Conservation (phyloP, 2,113 vertebrate genomes). For the rat (Rattus norvegicus) region GRCr8 NC_086019.1:134666501-134667000, state of each 20-base stretch:
- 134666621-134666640: not conserved
- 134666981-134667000: not conserved
- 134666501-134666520: constrained; percentile 2
- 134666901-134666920: not conserved
- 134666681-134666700: not conserved
- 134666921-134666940: not conserved
- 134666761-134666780: not conserved
- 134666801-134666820: not conserved
- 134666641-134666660: not conserved
- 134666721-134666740: not conserved
- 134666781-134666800: not conserved
- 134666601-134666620: not conserved
- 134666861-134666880: not conserved
- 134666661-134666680: not conserved
- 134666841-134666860: not conserved
- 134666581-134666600: not conserved
- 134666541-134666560: constrained; percentile 14
- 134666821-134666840: not conserved
- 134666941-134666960: not conserved
- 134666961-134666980: not conserved
- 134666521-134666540: constrained; percentile 36
- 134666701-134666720: not conserved
- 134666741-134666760: not conserved
- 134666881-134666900: not conserved
- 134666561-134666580: not conserved